Evolutionary conservation across 1,140 invertebrate genomes (phyloP), one percentile per base, ranked within the genome.

Genomic region (Hylaeus volcanicus): DNA sequence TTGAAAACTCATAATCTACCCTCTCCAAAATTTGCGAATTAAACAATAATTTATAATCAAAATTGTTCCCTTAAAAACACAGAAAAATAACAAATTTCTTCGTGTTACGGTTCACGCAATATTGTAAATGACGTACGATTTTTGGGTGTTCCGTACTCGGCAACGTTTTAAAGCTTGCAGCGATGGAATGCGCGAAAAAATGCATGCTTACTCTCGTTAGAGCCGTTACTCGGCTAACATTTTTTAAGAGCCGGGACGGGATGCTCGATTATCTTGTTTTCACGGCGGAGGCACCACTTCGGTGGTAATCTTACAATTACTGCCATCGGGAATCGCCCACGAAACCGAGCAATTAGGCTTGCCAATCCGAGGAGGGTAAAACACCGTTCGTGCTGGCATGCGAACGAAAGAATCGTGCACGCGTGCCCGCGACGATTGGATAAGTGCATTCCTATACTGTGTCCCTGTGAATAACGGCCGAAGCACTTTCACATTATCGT

Each of bases 391-490:
- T 76, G 81, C 65, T 55, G 75, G 80, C 63, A 86, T 83, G 85
- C 76, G 60, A 72, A 69, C 51, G 66, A 75, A 82, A 85, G 71
- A 83, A 74, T 86, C 71, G 75, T 74, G 64, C 60, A 78, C 70
- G 56, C 63, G 55, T 68, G 45, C 63, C 73, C 53, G 75, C 61
- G 78, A 79, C 53, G 51, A 86, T 85, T 83, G 80, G 69, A 79
- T 86, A 86, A 86, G 74, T 74, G 84, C 84, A 86, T 86, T 86
- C 84, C 73, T 64, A 39, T 72, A 70, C 70, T 56, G 48, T 86
- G 72, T 86, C 75, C 55, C 71, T 68, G 79, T 61, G 70, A 74
- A 77, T 75, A 86, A 86, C 74, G 55, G 55, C 39, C 69, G 55
- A 70, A 26, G 53, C 63, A 81, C 74, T 81, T 84, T 85, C 78